phyloP scores from a whole-genome alignment of 2,797 vertebrate species.

The Pseudochirops cupreus region DNA sequence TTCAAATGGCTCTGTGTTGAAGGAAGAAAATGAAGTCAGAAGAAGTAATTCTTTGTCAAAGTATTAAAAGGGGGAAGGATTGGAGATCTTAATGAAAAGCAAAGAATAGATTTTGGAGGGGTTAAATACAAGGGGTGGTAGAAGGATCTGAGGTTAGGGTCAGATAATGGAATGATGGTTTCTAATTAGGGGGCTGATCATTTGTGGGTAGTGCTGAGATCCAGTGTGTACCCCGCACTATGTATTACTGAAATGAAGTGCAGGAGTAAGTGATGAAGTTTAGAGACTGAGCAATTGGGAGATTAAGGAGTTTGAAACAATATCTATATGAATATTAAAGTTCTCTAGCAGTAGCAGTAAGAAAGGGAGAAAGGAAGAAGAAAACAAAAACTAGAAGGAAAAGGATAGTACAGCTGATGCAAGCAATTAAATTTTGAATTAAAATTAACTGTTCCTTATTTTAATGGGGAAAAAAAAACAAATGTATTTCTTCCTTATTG shows the following conservation, averaged over 20 bases:
- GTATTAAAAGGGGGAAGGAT: not conserved
- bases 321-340: not conserved
- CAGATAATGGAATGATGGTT: not conserved
- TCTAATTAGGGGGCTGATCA: not conserved
- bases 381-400: conserved; percentile 7
- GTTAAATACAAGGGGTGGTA: not conserved
- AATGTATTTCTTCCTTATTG: not conserved
- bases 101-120: not conserved
- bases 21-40: not conserved
- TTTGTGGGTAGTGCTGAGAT: not conserved
- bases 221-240: not conserved
- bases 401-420: not conserved
- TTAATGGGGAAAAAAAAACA: not conserved
- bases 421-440: not conserved
- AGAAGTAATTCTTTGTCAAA: not conserved
- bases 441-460: not conserved
- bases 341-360: not conserved
- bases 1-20: not conserved
- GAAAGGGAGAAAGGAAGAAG: conserved; percentile 27
- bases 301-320: not conserved
- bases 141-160: not conserved
- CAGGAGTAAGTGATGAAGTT: not conserved
- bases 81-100: not conserved
- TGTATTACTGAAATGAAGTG: not conserved
- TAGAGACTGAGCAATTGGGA: not conserved